These are phyloP conservation scores for Chloroceryle aenea DNA, from an alignment of 2,113 vertebrate species.

Conservation along the genomic window DNA sequence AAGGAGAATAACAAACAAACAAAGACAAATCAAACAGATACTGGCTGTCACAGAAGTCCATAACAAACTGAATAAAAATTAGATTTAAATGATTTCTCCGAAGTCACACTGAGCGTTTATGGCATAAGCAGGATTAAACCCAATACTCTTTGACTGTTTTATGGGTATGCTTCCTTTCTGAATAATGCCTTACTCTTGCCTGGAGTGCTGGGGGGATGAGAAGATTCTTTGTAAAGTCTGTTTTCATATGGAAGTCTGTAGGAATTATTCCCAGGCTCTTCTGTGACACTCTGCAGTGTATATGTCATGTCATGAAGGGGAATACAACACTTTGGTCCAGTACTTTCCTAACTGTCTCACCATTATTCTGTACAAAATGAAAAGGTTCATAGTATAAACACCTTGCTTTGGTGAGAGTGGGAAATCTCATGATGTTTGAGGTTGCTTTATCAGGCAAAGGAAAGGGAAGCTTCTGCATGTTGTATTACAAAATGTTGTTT, in stretches of 20 bases:
- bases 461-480: not conserved
- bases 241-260: not conserved
- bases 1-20: not conserved
- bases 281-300: not conserved
- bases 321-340: not conserved
- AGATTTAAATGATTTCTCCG: not conserved
- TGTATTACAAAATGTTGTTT: not conserved
- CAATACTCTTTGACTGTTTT: not conserved
- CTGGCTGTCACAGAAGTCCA: not conserved
- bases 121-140: conserved; percentile 7
- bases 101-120: conserved; percentile 35
- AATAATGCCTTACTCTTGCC: not conserved
- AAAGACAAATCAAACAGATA: conserved; percentile 24
- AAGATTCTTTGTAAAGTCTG: not conserved
- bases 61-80: not conserved
- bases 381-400: not conserved
- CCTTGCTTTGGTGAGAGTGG: not conserved
- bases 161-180: not conserved
- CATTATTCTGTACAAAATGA: not conserved
- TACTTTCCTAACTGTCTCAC: not conserved
- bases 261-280: not conserved
- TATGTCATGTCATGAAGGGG: not conserved
- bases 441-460: not conserved
- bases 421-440: not conserved
- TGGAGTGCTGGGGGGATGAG: not conserved